These are phyloP conservation scores for Eciton burchellii DNA, from an alignment of 1,140 invertebrate genomes.

Conservation along the genomic window DNA sequence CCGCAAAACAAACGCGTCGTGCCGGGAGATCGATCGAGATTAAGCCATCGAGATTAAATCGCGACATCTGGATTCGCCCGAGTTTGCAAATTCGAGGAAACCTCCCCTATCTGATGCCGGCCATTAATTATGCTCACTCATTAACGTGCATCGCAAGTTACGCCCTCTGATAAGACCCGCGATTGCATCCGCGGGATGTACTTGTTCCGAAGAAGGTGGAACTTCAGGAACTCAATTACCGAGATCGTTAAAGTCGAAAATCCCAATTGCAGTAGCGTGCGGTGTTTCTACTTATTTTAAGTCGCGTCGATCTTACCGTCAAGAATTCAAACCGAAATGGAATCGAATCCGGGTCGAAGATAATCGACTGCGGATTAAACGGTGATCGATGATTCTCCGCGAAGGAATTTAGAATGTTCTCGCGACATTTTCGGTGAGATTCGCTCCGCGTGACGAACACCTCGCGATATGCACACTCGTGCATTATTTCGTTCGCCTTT, in stretches of 20 bases:
- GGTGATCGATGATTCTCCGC: not conserved
- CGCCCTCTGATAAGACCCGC: constrained; percentile 16
- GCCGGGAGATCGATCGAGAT: constrained; percentile 39
- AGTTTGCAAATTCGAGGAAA: constrained; percentile 30
- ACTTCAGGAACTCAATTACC: constrained; percentile 31
- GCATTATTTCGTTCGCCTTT: constrained; percentile 15
- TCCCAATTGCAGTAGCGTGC: too few species aligned
- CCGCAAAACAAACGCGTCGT: not conserved
- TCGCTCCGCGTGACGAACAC: too few species aligned
- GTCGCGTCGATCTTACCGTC: too few species aligned
- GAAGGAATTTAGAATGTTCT: not conserved
- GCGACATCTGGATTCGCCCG: constrained; percentile 5
- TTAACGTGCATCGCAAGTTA: constrained; percentile 40
- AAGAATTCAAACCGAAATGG: too few species aligned
- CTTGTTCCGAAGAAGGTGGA: not conserved
- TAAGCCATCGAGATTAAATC: constrained; percentile 51
- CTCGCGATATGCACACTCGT: not conserved
- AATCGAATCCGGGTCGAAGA: not conserved
- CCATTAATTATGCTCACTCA: constrained; percentile 53
- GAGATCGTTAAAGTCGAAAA: not conserved
- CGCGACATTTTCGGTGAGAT: not conserved
- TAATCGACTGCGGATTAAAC: not conserved
- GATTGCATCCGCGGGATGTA: not conserved
- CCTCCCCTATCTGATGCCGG: constrained; percentile 29
- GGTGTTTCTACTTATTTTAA: not conserved